Evolutionary conservation across 1,140 invertebrate species (phyloP), one percentile per base, ranked within the genome.

Genomic region (Drosophila jambulina): DNA sequence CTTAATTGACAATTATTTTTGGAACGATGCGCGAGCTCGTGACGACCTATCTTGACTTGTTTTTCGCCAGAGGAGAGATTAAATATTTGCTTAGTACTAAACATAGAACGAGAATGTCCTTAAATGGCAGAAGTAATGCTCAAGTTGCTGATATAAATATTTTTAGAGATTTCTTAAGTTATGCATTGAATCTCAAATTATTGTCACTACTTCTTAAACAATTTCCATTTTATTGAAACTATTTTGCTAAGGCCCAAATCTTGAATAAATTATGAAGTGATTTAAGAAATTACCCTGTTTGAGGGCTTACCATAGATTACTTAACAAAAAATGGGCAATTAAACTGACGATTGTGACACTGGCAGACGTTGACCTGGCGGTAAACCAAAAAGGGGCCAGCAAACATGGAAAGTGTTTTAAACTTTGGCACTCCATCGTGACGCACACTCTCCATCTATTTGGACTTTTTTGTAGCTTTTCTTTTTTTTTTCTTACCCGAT

Each of bases 341-440:
- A 43, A 10, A 27, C 32, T 15, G 4, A 19, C 13, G 25, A 29
- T 46, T 40, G 62, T 32, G 61, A 65, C 63, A 62, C 40, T 34
- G 21, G n/a, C 19, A 53, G 19, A 23, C 32, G 51, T 67, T 67
- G 61, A 68, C 61, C 61, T 36, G 63, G 19, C 29, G 25, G 43
- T 34, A 46, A 67, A 53, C 36, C 21, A 69, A 25, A 29, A 34
- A 43, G 38, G 9, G 63, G 48, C 38, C 46, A 23, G 3, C 63
- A 36, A 72, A 74, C 70, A 72, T 49, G 54, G 38, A 72, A 72
- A 72, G 69, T 72, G 45, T 72, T 60, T 72, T 72, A 72, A 72
- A 72, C 67, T 60, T 72, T 72, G 70, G 27, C 69, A 53, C 67
- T 40, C 34, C n/a, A 34, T 49, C 32, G 34, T 71, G 68, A 71